Percentiles rank a stretch among this genome's conserved stretches.
phyloP scores from a whole-genome alignment of 2,888 invertebrate genomes.

The Apoda limacodes region DNA sequence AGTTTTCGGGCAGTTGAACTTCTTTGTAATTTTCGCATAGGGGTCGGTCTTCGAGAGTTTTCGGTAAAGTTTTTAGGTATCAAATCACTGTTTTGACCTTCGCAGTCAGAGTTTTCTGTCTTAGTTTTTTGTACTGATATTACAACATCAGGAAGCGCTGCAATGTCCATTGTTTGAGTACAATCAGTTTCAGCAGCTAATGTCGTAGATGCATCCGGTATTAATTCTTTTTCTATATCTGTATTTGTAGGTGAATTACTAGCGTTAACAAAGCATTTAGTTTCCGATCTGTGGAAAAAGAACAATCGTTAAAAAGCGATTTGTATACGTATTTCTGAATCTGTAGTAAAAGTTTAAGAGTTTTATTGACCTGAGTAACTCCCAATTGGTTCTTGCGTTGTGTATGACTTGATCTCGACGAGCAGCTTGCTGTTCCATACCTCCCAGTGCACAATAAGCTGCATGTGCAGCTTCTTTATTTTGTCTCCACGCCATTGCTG shows the following conservation, averaged over 20 bases:
- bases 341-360: too few species aligned
- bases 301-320: constrained; percentile 1
- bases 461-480: constrained; percentile 81
- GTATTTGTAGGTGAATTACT: constrained; percentile 38
- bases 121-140: constrained; percentile 38
- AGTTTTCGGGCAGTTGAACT: constrained; percentile 56
- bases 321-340: not conserved
- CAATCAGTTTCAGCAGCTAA: constrained; percentile 26
- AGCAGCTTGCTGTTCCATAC: constrained; percentile 67
- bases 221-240: constrained; percentile 42
- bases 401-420: constrained; percentile 86
- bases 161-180: constrained; percentile 34
- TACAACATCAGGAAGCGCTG: constrained; percentile 40
- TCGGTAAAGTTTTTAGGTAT: constrained; percentile 31
- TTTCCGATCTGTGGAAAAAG: constrained; percentile 68
- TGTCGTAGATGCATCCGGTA: constrained; percentile 30
- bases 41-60: constrained; percentile 27
- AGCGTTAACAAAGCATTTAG: constrained; percentile 62
- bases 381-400: constrained; percentile 90
- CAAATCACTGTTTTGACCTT: constrained; percentile 34
- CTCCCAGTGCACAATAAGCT: constrained; percentile 73
- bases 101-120: constrained; percentile 41
- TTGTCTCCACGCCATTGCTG: constrained; percentile 83
- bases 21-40: constrained; percentile 44
- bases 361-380: constrained; percentile 69